Percentiles rank a stretch among this genome's conserved stretches.
Conservation (phyloP, 2,113 vertebrate genomes). For the Megalops atlanticus region DNA sequence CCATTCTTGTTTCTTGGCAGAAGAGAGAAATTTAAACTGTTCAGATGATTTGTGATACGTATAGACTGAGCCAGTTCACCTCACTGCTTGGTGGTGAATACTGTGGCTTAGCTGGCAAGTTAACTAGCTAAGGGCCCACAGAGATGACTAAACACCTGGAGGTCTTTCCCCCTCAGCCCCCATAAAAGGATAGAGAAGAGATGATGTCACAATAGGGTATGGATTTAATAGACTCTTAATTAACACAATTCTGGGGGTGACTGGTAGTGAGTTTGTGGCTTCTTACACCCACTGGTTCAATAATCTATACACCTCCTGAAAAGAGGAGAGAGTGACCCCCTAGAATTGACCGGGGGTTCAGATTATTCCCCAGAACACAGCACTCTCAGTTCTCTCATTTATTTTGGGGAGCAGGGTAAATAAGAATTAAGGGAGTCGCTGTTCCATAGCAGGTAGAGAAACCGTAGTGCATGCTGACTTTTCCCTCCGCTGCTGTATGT, state of each 20-base stretch:
- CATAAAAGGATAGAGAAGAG: background rate
- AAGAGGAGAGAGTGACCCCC: too few species aligned
- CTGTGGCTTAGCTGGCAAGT: background rate
- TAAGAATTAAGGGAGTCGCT: constrained; percentile 2
- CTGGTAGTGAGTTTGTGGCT: background rate
- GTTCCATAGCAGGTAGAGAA: background rate
- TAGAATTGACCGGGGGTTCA: too few species aligned
- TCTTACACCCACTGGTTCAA: background rate
- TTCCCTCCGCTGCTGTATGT: background rate
- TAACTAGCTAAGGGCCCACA: background rate
- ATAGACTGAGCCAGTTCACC: background rate
- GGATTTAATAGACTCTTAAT: constrained; percentile 20
- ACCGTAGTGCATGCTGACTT: background rate
- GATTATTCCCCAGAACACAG: too few species aligned
- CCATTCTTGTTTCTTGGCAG: background rate
- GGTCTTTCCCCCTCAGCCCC: background rate
- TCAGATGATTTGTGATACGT: background rate
- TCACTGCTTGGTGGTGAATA: background rate
- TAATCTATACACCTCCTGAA: too few species aligned
- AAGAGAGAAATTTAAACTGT: background rate
- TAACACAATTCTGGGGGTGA: background rate
- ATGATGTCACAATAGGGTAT: background rate
- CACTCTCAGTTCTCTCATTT: background rate
- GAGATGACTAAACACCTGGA: background rate
- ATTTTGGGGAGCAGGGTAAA: background rate